A percentile compares a stretch with the other conserved stretches of the same genome.
phyloP scores from a whole-genome alignment of 2,888 invertebrate species.

The Drosophila parthenogenetica region DNA sequence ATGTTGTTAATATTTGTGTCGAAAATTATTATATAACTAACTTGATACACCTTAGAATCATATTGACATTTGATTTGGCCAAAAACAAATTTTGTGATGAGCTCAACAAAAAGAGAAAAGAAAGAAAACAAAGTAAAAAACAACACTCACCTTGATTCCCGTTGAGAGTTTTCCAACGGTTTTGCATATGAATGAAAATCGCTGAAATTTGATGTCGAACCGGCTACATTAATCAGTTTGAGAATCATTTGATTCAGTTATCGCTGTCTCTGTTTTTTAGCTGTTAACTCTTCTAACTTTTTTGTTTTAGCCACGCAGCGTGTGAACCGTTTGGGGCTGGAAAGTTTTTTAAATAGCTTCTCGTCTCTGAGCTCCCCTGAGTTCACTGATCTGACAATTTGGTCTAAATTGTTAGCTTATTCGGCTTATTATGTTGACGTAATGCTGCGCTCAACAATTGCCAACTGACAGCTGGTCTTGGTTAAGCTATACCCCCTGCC shows the following conservation, averaged over 20 bases:
- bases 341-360: slow-evolving; percentile 13
- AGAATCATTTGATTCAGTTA: slow-evolving; percentile 31
- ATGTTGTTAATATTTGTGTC: slow-evolving; percentile 35
- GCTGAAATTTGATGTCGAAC: slow-evolving; percentile 65
- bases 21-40: slow-evolving; percentile 44
- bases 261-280: slow-evolving; percentile 2
- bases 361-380: background rate
- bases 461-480: slow-evolving; percentile 25
- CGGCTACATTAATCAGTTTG: slow-evolving; percentile 65
- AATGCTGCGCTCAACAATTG: slow-evolving; percentile 16
- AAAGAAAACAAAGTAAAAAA: too few relatives aligned
- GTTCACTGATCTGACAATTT: slow-evolving; percentile 44
- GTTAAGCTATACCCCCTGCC: background rate
- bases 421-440: slow-evolving; percentile 28
- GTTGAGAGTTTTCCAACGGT: slow-evolving; percentile 26
- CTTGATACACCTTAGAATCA: slow-evolving; percentile 42
- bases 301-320: slow-evolving; percentile 30
- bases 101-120: slow-evolving; percentile 53
- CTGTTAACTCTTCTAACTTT: slow-evolving; percentile 9
- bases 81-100: slow-evolving; percentile 42
- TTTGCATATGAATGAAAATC: slow-evolving; percentile 77
- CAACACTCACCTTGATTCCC: slow-evolving; percentile 21
- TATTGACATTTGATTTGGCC: slow-evolving; percentile 35
- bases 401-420: slow-evolving; percentile 17
- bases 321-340: slow-evolving; percentile 13